Evolutionary conservation across 2,113 vertebrate genomes (phyloP), one percentile per base, ranked within the genome.

Genomic region (Trachemys scripta): DNA sequence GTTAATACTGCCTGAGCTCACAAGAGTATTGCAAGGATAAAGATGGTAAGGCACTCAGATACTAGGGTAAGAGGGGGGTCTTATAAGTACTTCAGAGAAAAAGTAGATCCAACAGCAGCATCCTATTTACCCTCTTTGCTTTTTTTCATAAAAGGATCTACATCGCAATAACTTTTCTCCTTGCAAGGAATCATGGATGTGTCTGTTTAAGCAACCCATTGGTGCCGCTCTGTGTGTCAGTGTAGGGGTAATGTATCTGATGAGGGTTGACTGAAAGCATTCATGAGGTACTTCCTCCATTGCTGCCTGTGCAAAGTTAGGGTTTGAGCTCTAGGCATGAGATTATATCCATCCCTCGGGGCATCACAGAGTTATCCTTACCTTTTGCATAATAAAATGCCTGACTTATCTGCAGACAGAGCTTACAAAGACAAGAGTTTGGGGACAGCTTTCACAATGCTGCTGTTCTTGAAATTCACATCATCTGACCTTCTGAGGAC

Each of bases 211-310:
- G 65, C 65, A 69, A 38, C 8, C 62, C 65, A 69, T 69, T 17
- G 31, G 35, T 38, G 35, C 31, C 65, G 5, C n/a, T 69, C 35
- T 38, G 65, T 38, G 14, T 35, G 35, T 69, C 65, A 69, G 17
- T 10, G n/a, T 38, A 22, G 19, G n/a, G 65, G n/a, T 38, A 38
- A n/a, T 38, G 38, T 38, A n/a, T 22, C 22, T 38, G n/a, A 72
- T 72, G 35, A 38, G 19, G n/a, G 10, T 57, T 22, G 80, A 31
- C 22, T 54, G 50, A 75, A 72, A 54, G 12, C 2, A 11, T n/a
- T 12, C 0, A 1, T 0, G 0, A 5, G 10, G 6, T 80, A 13
- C 14, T 78, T 19, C 5, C 10, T 38, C 16, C 3, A 1, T 76
- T 0, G 0, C 10, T 31, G n/a, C 78, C 49, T 5, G 13, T 38